Base-by-base conservation (phyloP, 1,140 invertebrate species). In the Brachionus calyciflorus region DNA sequence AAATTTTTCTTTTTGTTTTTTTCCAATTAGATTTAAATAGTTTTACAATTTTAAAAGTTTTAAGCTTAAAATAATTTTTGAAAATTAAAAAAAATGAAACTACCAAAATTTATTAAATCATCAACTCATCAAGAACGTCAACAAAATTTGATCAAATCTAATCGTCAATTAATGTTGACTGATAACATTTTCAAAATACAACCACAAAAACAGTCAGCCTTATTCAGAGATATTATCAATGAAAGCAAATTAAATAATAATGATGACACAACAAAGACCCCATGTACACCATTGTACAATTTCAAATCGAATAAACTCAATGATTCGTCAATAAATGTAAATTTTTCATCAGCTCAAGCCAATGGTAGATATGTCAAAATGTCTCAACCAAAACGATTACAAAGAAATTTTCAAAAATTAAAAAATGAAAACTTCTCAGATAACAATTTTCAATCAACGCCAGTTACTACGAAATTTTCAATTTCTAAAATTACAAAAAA, bases 61-160 rank as follows among this genome's bases (percentile, higher is more conserved):
- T 21, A 12, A 55, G 3, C n/a, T n/a, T 14, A 60, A 2, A 26
- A 33, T 1, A 26, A 5, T 10, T 1, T n/a, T n/a, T n/a, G n/a
- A n/a, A n/a, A n/a, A n/a, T n/a, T n/a, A n/a, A n/a, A 53, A 60
- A 60, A 60, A 60, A 65, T 65, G 60, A 65, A 65, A 65, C 40
- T 65, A 24, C 60, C 60, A 65, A 65, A 65, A 24, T 65, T 65
- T 12, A 65, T 65, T 37, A 65, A 65, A 44, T 19, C 33, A 44
- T 65, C 60, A 41, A 65, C 60, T 46, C 60, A 65, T 24, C 60
- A 65, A 65, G 60, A 65, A 2, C 60, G 60, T 65, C 60, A 65
- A 44, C 60, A 65, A 65, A 65, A 65, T 21, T 24, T 65, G 0
- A 44, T 65, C 12, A 44, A 37, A 46, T 41, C 19, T 19, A 65